Percentiles rank a stretch among this genome's conserved stretches.
Conservation (phyloP, 2,113 vertebrate species). For the Pangasianodon gigas region DNA sequence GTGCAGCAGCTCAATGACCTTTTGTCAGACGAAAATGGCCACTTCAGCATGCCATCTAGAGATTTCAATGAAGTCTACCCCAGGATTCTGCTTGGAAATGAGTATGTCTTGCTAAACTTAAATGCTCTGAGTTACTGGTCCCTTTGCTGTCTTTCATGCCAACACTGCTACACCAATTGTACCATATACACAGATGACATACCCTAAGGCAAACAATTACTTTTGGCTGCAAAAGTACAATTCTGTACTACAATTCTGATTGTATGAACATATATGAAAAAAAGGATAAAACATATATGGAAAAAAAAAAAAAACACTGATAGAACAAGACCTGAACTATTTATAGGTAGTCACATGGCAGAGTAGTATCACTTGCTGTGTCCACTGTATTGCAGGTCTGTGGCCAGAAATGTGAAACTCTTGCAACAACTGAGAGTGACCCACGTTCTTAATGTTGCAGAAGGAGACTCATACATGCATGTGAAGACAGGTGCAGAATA, state of each 20-base stretch:
- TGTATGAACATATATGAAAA: background rate
- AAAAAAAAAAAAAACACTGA: background rate
- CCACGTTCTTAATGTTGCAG: constrained; percentile 91
- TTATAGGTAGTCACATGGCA: background rate
- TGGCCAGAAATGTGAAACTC: constrained; percentile 81
- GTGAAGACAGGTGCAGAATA: constrained; percentile 89
- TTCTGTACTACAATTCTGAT: background rate
- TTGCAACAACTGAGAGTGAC: constrained; percentile 86
- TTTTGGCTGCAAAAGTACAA: background rate
- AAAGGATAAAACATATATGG: too few relatives aligned
- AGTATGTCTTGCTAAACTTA: constrained; percentile 72
- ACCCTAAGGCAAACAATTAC: background rate
- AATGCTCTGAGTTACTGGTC: background rate
- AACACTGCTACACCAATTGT: background rate
- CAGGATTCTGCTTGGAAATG: constrained; percentile 87
- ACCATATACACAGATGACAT: background rate
- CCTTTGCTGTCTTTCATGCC: background rate
- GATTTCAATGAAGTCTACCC: constrained; percentile 87
- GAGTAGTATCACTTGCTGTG: background rate
- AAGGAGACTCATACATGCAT: constrained; percentile 95
- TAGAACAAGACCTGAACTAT: background rate
- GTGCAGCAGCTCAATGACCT: constrained; percentile 92
- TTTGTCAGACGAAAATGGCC: constrained; percentile 82
- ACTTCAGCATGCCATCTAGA: constrained; percentile 85
- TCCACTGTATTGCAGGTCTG: constrained; percentile 72